Base-by-base conservation (phyloP, 2,888 invertebrate genomes). In the Epirrhoe alternata region DNA sequence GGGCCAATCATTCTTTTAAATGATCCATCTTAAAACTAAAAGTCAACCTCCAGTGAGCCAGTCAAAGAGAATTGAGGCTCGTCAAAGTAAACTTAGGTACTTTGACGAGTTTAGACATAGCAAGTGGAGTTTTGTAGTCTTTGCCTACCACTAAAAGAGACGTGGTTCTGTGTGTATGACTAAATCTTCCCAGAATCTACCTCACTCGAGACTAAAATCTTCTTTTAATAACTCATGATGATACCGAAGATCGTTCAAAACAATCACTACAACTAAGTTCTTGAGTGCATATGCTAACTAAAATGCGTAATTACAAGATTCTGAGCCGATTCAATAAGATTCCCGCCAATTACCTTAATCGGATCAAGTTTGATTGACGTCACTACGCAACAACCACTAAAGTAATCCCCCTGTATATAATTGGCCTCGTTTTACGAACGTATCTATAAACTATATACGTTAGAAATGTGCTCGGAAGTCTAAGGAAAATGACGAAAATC, bases 271-370 rank as follows among this genome's bases (percentile, higher is more conserved):
- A 42, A 12, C 24, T 24, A 24, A 42, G 12, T 12, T 42, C 24
- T 14, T 8, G 17, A 31, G 24, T 30, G 8, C 47, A 31, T 16
- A 31, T 47, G 50, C 55, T 24, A 42, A 31, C 64, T 30, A 38
- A 70, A 67, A 63, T 51, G 45, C 69, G 69, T 74, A 74, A 72
- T 74, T 74, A 74, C 74, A 74, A 70, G 69, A 67, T 73, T 62
- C 70, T 80, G 79, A 85, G 81, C 82, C 78, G 74, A 78, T 81
- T 82, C 80, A 79, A 83, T 84, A 85, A 88, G 89, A 89, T 90
- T 90, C 89, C 84, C 86, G 81, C 86, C 90, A 93, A 93, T 92
- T 92, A 92, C 83, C 76, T 78, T 91, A 93, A 93, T 92, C 92
- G 89, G 92, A 88, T 92, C 90, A 89, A 79, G 79, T 79, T 79